Evolutionary conservation across 35 echinoderm and acorn worm genomes (phyloP).

Genomic region (Amphiura filiformis): DNA sequence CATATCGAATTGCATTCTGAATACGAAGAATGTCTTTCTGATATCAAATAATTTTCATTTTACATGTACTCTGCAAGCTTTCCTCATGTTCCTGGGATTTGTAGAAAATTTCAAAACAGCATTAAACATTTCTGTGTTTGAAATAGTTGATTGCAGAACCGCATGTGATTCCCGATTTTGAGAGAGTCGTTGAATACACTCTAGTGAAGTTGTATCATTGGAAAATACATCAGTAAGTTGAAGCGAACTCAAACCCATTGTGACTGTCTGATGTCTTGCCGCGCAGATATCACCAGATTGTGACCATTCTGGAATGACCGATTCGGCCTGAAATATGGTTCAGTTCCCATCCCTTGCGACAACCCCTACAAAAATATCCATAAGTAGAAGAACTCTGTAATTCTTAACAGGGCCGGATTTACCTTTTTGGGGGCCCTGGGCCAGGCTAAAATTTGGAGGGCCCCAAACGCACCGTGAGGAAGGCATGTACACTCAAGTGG

Average conservation of each 20-base stretch:
- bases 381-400: slow-evolving; percentile 11
- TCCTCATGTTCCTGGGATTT: background rate
- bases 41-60: no score
- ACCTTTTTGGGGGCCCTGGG: no score
- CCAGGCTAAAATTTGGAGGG: no score
- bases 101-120: no score
- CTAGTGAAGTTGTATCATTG: slow-evolving; percentile 16
- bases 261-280: slow-evolving; percentile 12
- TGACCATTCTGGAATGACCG: background rate
- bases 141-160: slow-evolving; percentile 7
- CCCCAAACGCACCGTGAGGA: no score
- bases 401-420: no score
- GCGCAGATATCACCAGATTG: no score
- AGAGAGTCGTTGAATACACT: slow-evolving; percentile 27
- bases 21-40: no score
- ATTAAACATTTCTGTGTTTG: no score
- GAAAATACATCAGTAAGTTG: background rate
- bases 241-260: slow-evolving; percentile 28
- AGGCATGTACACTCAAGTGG: no score
- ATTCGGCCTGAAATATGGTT: slow-evolving; percentile 25
- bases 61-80: background rate
- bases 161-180: slow-evolving; percentile 30
- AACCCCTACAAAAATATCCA: slow-evolving; percentile 10
- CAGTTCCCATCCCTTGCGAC: slow-evolving; percentile 22
- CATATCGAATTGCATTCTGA: no score